phyloP scores from a whole-genome alignment of 2,888 invertebrate species.

The Tenodera sinensis region DNA sequence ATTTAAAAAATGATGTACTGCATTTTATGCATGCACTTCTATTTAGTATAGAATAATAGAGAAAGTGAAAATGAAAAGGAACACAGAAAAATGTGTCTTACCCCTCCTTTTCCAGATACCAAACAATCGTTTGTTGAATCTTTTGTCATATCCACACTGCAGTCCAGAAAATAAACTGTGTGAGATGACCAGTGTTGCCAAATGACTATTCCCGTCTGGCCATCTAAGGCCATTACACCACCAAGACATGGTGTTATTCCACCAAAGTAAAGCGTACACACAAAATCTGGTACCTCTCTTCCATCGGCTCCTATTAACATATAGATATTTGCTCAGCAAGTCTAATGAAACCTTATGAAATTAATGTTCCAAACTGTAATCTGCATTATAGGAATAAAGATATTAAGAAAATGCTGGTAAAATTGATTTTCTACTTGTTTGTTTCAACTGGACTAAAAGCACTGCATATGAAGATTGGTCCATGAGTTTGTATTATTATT shows the following conservation, averaged over 20 bases:
- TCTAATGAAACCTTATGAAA: no score
- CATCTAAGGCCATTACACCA: constrained; percentile 72
- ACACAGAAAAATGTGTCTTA: constrained; percentile 41
- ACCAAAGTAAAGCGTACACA: constrained; percentile 63
- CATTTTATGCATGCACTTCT: no score
- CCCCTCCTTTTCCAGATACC: constrained; percentile 62
- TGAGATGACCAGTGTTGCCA: constrained; percentile 73
- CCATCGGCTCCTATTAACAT: constrained; percentile 51
- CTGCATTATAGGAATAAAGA: no score
- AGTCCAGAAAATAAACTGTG: constrained; percentile 69
- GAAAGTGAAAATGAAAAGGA: no score
- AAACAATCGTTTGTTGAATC: constrained; percentile 71
- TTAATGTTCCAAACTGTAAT: no score
- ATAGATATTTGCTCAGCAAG: not conserved
- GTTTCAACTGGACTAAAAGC: no score
- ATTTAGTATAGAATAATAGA: no score
- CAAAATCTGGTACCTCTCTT: constrained; percentile 48
- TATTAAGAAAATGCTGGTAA: no score
- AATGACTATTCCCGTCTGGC: constrained; percentile 62
- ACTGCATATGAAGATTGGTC: no score
- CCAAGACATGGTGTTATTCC: constrained; percentile 66
- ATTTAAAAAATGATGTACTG: no score
- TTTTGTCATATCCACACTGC: constrained; percentile 63
- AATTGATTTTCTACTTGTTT: no score
- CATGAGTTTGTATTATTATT: no score